Conservation (phyloP, 2,888 invertebrate genomes). For the Harpalus rubripes region DNA sequence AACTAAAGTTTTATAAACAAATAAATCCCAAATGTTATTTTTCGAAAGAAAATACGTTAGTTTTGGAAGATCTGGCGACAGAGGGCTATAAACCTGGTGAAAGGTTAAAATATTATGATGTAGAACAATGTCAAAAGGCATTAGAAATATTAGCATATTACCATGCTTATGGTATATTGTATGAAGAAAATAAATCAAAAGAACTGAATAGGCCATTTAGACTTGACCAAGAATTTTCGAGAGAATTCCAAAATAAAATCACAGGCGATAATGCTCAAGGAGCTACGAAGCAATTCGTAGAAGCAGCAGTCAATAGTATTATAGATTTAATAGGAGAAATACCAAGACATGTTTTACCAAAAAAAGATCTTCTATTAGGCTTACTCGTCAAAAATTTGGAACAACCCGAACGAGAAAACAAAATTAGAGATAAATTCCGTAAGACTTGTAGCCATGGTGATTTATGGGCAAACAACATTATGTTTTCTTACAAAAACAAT, state of each 20-base stretch:
- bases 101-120: slow-evolving; percentile 23
- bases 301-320: slow-evolving; percentile 31
- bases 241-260: slow-evolving; percentile 39
- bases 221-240: slow-evolving; percentile 34
- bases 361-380: slow-evolving; percentile 27
- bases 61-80: slow-evolving; percentile 45
- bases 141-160: slow-evolving; percentile 48
- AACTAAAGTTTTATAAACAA: slow-evolving; percentile 39
- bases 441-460: slow-evolving; percentile 38
- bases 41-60: slow-evolving; percentile 45
- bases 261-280: neutral
- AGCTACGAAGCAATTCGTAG: slow-evolving; percentile 27
- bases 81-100: slow-evolving; percentile 14
- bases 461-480: slow-evolving; percentile 55
- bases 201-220: slow-evolving; percentile 8
- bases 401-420: neutral
- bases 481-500: slow-evolving; percentile 43
- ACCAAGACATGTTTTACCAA: neutral
- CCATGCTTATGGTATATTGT: slow-evolving; percentile 53
- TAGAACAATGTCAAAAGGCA: slow-evolving; percentile 56
- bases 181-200: slow-evolving; percentile 46
- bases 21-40: slow-evolving; percentile 49
- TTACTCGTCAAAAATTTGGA: neutral
- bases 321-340: slow-evolving; percentile 52
- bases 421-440: slow-evolving; percentile 28